Evolutionary conservation across 2,888 invertebrate species (phyloP).

Genomic region (Zygaena filipendulae): DNA sequence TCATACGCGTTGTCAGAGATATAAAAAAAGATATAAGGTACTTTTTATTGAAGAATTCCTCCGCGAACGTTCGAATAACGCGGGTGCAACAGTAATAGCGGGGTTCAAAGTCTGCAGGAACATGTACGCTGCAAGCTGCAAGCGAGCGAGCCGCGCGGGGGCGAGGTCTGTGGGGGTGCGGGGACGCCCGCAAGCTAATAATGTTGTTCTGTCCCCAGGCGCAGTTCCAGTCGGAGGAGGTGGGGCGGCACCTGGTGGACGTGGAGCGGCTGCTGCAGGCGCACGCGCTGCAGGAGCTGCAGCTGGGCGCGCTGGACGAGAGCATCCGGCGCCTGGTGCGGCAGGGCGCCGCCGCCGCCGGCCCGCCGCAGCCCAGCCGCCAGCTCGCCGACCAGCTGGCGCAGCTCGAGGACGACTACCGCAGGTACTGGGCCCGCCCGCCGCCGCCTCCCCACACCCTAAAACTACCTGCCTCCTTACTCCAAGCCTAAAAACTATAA

Average conservation of each 20-base stretch:
- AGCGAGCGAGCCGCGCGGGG: no score
- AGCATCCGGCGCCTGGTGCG: conserved; percentile 82
- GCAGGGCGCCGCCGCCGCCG: conserved; percentile 32
- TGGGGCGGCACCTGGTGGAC: conserved; percentile 92
- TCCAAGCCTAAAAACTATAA: no score
- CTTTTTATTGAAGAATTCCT: no score
- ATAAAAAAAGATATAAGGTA: no score
- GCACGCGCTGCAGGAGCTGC: conserved; percentile 91
- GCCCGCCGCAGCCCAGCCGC: conserved; percentile 75
- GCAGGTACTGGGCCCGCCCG: conserved; percentile 55
- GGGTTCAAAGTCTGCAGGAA: no score
- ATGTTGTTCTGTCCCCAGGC: conserved; percentile 18
- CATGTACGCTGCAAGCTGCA: no score
- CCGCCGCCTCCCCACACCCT: neutral
- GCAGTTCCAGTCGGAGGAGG: conserved; percentile 84
- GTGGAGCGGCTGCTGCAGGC: conserved; percentile 96
- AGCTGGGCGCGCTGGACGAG: conserved; percentile 90
- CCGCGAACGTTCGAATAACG: no score
- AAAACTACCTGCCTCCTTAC: neutral
- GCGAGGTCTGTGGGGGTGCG: no score
- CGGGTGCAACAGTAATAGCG: no score
- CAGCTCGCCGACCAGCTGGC: conserved; percentile 79
- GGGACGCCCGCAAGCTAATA: no score
- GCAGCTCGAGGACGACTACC: conserved; percentile 82
- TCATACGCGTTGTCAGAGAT: no score